Percentiles rank a stretch among this genome's conserved stretches.
These are phyloP conservation scores for Troides oblongomaculatus DNA, from an alignment of 2,888 invertebrate genomes.

Conservation along the genomic window DNA sequence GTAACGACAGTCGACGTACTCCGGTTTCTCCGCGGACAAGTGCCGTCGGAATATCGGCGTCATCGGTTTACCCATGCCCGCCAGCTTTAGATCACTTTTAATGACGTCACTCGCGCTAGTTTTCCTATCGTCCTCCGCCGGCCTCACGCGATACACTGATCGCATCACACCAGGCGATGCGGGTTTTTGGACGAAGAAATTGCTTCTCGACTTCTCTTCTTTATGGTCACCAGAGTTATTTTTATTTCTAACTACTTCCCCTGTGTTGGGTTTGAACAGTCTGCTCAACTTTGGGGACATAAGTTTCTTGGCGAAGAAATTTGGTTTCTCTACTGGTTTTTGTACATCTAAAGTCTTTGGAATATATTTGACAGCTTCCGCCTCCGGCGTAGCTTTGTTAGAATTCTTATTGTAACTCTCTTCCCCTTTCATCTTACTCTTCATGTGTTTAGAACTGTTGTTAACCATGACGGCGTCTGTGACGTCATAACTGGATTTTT, in stretches of 20 bases:
- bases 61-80: conserved; percentile 71
- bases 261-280: conserved; percentile 60
- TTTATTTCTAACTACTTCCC: conserved; percentile 51
- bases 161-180: conserved; percentile 52
- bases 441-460: conserved; percentile 42
- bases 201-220: conserved; percentile 63
- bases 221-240: conserved; percentile 45
- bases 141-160: conserved; percentile 56
- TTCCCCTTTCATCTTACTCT: conserved; percentile 35
- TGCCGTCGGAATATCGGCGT: conserved; percentile 70
- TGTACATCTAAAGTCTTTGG: conserved; percentile 40
- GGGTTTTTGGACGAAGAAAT: conserved; percentile 68
- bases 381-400: conserved; percentile 49
- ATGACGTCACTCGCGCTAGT: conserved; percentile 47
- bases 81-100: conserved; percentile 65
- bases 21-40: conserved; percentile 49
- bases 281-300: conserved; percentile 70
- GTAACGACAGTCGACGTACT: conserved; percentile 63
- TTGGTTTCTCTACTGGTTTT: conserved; percentile 51
- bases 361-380: conserved; percentile 52
- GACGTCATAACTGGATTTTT: conserved; percentile 60
- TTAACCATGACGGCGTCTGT: conserved; percentile 49
- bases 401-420: conserved; percentile 58
- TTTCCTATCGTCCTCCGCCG: conserved; percentile 41
- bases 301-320: conserved; percentile 65